phyloP scores from a whole-genome alignment of 2,888 invertebrate genomes.

The Octonoba sinensis region DNA sequence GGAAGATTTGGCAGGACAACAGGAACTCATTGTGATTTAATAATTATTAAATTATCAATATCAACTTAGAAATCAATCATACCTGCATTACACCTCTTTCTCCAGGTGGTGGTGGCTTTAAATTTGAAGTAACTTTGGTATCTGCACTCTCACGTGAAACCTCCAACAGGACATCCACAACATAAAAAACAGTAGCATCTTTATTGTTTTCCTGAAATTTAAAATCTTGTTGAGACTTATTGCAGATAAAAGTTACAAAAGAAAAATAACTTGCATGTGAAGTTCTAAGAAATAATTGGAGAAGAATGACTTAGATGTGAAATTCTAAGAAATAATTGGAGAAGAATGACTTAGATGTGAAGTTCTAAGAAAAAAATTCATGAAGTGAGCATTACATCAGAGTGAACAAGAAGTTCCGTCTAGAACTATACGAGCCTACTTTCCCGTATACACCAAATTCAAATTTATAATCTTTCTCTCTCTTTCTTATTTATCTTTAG shows the following conservation, averaged over 20 bases:
- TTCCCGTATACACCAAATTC: too few species aligned
- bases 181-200: conserved; percentile 29
- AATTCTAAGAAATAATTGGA: neutral
- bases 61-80: conserved; percentile 43
- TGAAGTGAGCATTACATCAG: too few species aligned
- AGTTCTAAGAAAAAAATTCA: neutral
- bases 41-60: too few species aligned
- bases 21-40: too few species aligned
- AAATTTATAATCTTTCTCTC: too few species aligned
- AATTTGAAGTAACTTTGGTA: conserved; percentile 70
- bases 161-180: conserved; percentile 87
- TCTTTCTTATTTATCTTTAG: too few species aligned
- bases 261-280: neutral
- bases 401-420: too few species aligned
- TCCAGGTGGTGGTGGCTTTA: conserved; percentile 74
- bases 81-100: conserved; percentile 87
- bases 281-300: neutral
- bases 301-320: neutral
- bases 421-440: too few species aligned
- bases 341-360: neutral
- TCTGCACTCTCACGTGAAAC: conserved; percentile 79
- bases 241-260: neutral
- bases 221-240: neutral
- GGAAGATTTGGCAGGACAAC: too few species aligned
- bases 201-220: conserved; percentile 19